phyloP scores from a whole-genome alignment of 2,113 vertebrate genomes.

The Noctilio leporinus region DNA sequence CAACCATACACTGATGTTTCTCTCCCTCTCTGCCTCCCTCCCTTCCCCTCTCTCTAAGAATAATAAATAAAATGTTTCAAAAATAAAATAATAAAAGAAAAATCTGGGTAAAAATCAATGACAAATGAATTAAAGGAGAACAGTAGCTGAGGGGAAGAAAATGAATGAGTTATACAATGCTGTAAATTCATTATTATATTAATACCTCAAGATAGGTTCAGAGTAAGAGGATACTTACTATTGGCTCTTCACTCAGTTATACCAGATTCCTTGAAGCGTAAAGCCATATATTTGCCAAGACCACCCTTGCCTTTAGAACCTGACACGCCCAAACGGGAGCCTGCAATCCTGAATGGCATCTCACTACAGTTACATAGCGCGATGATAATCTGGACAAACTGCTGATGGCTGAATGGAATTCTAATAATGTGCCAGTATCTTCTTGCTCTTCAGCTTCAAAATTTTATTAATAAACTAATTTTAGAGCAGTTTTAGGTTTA shows the following conservation, averaged over 20 bases:
- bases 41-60: too few species aligned
- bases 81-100: too few species aligned
- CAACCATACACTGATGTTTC: too few species aligned
- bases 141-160: background rate
- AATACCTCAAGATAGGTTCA: background rate
- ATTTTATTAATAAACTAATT: background rate
- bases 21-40: too few species aligned
- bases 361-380: fast-evolving
- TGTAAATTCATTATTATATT: background rate
- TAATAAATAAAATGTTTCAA: too few species aligned
- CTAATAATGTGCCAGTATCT: background rate
- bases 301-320: background rate
- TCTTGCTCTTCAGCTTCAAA: background rate
- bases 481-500: background rate
- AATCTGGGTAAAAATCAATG: background rate
- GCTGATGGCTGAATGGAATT: background rate
- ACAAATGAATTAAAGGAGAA: background rate
- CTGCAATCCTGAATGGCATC: background rate
- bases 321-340: background rate
- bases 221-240: background rate
- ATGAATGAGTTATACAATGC: background rate
- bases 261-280: background rate
- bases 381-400: background rate
- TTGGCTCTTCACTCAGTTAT: background rate
- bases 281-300: background rate